Conservation (phyloP, 1,140 invertebrate species). For the Xylocopa sonorina region DNA sequence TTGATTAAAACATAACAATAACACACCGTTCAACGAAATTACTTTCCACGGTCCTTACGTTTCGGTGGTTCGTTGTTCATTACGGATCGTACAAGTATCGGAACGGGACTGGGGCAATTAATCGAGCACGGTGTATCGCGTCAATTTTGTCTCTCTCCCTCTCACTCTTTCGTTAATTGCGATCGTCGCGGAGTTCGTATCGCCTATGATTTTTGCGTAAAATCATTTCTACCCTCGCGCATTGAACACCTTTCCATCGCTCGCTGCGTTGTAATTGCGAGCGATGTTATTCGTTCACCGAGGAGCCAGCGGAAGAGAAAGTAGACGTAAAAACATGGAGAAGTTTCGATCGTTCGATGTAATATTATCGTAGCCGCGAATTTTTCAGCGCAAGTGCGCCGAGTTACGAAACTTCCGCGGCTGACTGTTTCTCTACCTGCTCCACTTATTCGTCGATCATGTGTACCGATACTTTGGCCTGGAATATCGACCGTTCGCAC, state of each 20-base stretch:
- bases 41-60: too few relatives aligned
- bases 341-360: neutral
- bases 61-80: too few relatives aligned
- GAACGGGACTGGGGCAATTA: neutral
- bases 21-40: neutral
- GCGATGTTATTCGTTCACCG: neutral
- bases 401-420: neutral
- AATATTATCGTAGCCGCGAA: conserved; percentile 1
- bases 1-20: neutral
- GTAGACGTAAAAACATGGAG: neutral
- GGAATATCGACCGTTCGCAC: neutral
- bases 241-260: neutral
- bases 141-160: too few relatives aligned
- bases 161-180: neutral
- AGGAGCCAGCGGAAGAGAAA: neutral
- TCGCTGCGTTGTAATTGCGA: neutral
- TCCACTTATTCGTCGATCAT: neutral
- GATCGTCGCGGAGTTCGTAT: neutral
- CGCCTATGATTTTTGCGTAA: neutral
- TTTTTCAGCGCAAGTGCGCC: neutral
- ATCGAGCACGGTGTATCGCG: neutral
- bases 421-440: neutral
- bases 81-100: neutral
- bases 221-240: neutral
- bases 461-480: neutral